Evolutionary conservation across 1,140 invertebrate genomes (phyloP), one percentile per base, ranked within the genome.

Genomic region (Drosophila busckii): DNA sequence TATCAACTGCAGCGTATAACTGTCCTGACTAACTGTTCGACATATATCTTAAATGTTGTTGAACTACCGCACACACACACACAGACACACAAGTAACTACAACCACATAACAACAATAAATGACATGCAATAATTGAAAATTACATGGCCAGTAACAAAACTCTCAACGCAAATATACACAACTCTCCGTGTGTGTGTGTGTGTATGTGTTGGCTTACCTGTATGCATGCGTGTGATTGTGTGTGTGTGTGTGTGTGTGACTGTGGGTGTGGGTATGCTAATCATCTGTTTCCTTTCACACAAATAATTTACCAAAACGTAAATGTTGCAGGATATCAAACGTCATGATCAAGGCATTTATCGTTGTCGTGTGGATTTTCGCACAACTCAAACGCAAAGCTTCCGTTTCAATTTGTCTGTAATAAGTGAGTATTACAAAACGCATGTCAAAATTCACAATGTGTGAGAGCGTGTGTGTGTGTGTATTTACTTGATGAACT

Each of bases 361-460:
- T 88, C 90, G 94, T 40, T 97, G 95, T 88, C 89, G 95, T 62
- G 94, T 96, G 44, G 95, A 97, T 89, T 97, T 96, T 88, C 89
- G 92, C 45, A 95, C 94, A 83, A 93, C 94, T 26, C 94, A 96
- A 87, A 96, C 95, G 9, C 91, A 94, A 71, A 96, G 94, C 86
- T 94, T 94, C 80, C 91, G 93, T 71, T 95, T 96, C 88, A 95
- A 95, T 88, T 91, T 97, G 60, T 94, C 93, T 49, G 93, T 97
- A 67, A 94, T 96, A 82, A 94, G 95, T 96, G 88, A 94, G 93
- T 90, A 68, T 29, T 25, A 22, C 40, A 42, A 59, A 59, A 12
- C 12, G 3, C 19, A 9, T 32, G 42, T 19, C 25, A 60, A 50
- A 17, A 22, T 5, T 16, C 26, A n/a, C n/a, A n/a, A n/a, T n/a